phyloP scores from a whole-genome alignment of 2,113 vertebrate species.

The Zingel zingel region DNA sequence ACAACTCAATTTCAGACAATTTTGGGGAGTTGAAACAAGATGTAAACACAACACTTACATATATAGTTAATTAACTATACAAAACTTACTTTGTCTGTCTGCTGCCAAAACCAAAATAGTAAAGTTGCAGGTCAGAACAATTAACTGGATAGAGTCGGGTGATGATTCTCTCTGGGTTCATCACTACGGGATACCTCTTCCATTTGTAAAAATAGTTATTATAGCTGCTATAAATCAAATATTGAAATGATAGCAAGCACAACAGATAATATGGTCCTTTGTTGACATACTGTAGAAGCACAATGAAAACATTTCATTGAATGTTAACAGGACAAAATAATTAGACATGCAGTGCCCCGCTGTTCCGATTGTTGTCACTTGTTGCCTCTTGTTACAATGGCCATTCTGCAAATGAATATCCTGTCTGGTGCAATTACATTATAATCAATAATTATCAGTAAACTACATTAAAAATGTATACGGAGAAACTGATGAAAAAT shows the following conservation, averaged over 20 bases:
- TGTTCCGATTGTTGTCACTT: neutral
- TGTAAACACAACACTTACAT: neutral
- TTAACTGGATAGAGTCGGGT: constrained; percentile 1
- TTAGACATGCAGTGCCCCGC: neutral
- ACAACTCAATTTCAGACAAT: neutral
- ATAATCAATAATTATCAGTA: neutral
- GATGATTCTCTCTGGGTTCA: neutral
- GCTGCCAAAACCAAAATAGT: constrained; percentile 22
- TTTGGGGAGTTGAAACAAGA: neutral
- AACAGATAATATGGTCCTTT: too few species aligned
- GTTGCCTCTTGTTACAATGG: neutral
- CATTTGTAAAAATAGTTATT: neutral
- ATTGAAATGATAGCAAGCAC: neutral
- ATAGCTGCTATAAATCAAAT: neutral
- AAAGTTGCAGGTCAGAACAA: constrained; percentile 9
- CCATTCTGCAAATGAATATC: neutral
- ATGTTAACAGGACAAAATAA: constrained; percentile 3
- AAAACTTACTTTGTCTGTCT: neutral
- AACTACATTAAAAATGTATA: neutral
- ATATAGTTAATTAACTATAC: neutral
- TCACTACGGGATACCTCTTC: neutral
- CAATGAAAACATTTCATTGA: neutral
- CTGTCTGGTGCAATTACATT: neutral
- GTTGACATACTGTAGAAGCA: neutral
- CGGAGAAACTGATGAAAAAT: neutral